Percentiles rank a stretch among this genome's conserved stretches.
Conservation (phyloP, 1,140 invertebrate species). For the Homarus americanus region DNA sequence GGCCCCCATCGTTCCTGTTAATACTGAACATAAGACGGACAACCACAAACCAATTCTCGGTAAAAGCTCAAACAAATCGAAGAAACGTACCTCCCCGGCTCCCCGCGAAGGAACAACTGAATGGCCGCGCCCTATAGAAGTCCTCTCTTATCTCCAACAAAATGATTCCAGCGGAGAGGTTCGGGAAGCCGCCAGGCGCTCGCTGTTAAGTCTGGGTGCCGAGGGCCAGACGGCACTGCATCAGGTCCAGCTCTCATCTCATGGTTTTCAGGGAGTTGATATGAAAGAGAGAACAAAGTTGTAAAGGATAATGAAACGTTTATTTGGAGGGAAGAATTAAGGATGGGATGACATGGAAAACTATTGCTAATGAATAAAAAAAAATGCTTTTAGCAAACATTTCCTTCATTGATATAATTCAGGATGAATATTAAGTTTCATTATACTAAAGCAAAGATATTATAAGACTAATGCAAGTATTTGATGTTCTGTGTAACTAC, state of each 20-base stretch:
- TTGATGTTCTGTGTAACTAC: constrained; percentile 9
- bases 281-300: constrained; percentile 75
- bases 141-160: constrained; percentile 70
- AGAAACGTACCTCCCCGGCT: constrained; percentile 77
- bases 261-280: constrained; percentile 79
- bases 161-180: constrained; percentile 68
- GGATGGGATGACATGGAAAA: background rate
- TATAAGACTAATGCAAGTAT: background rate
- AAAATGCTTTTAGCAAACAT: background rate
- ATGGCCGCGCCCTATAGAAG: constrained; percentile 75
- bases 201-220: constrained; percentile 76
- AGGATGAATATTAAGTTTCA: constrained; percentile 9
- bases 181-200: constrained; percentile 69
- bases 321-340: background rate
- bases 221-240: constrained; percentile 78
- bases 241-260: constrained; percentile 78
- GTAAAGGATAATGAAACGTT: background rate
- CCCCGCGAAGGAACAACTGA: constrained; percentile 77
- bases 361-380: background rate
- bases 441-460: background rate
- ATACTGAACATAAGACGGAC: constrained; percentile 44
- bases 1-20: constrained; percentile 65
- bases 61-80: constrained; percentile 75
- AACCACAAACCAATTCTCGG: constrained; percentile 42
- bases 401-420: background rate